phyloP scores from a whole-genome alignment of 1,140 invertebrate genomes.

The Asobara japonica region DNA sequence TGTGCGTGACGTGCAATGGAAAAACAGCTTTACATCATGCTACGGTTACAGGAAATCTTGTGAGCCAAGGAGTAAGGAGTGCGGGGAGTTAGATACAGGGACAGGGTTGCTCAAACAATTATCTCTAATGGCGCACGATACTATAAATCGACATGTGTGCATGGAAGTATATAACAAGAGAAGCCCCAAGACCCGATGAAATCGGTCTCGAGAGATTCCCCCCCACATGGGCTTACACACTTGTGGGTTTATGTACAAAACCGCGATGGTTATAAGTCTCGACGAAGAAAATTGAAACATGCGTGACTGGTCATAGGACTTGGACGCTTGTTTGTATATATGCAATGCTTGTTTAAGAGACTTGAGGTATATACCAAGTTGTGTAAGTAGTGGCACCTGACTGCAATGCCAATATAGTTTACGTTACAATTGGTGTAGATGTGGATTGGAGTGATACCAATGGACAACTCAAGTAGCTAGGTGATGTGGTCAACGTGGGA shows the following conservation, averaged over 20 bases:
- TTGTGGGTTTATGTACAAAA: constrained; percentile 17
- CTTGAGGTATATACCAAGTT: constrained; percentile 54
- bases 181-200: constrained; percentile 49
- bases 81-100: constrained; percentile 9
- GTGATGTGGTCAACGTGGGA: not conserved
- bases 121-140: constrained; percentile 62
- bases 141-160: constrained; percentile 62
- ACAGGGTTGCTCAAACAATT: constrained; percentile 55
- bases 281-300: constrained; percentile 54
- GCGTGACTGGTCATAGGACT: not conserved
- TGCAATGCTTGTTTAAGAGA: constrained; percentile 19
- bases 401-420: constrained; percentile 49
- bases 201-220: constrained; percentile 44
- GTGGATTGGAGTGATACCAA: not conserved
- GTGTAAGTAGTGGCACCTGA: constrained; percentile 60
- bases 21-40: constrained; percentile 52
- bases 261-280: not conserved
- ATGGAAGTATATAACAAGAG: constrained; percentile 28
- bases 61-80: constrained; percentile 1
- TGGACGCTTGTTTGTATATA: not conserved
- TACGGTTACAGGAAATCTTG: constrained; percentile 32
- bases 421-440: not conserved
- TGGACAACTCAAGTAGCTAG: not conserved
- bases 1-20: constrained; percentile 37
- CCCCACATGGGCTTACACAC: not conserved